These are phyloP conservation scores for Engystomops pustulosus DNA, from an alignment of 2,113 vertebrate species.

Conservation along the genomic window DNA sequence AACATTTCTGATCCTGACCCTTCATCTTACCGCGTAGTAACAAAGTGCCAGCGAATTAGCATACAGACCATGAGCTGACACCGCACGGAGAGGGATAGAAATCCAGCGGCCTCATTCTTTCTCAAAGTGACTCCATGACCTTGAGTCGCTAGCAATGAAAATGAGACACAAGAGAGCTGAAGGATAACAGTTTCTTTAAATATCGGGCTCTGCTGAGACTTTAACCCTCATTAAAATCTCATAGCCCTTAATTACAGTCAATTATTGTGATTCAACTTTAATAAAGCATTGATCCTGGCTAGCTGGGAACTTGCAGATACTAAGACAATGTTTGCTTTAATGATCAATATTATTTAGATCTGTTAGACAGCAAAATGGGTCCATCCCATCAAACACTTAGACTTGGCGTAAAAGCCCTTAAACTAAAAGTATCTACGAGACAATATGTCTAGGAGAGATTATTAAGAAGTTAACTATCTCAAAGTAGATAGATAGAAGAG, in stretches of 20 bases:
- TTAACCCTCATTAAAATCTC: conserved; percentile 59
- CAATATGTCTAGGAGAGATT: not conserved
- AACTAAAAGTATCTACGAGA: not conserved
- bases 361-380: not conserved
- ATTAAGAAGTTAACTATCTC: not conserved
- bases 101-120: conserved; percentile 31
- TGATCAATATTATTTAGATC: conserved; percentile 52
- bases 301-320: conserved; percentile 26
- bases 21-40: not conserved
- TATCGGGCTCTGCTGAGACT: conserved; percentile 55
- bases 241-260: conserved; percentile 59
- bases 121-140: conserved; percentile 44
- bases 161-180: conserved; percentile 11
- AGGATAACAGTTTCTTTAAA: conserved; percentile 36
- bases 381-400: conserved; percentile 27
- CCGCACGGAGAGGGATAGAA: conserved; percentile 17
- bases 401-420: not conserved
- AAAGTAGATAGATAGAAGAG: not conserved
- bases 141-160: conserved; percentile 38
- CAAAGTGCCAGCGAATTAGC: not conserved
- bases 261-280: conserved; percentile 58
- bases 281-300: conserved; percentile 55
- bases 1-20: conserved; percentile 7
- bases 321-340: conserved; percentile 52
- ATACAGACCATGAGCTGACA: conserved; percentile 28